Evolutionary conservation across 2,113 vertebrate genomes (phyloP), one percentile per base, ranked within the genome.

Genomic region (Spea multiplicata): DNA sequence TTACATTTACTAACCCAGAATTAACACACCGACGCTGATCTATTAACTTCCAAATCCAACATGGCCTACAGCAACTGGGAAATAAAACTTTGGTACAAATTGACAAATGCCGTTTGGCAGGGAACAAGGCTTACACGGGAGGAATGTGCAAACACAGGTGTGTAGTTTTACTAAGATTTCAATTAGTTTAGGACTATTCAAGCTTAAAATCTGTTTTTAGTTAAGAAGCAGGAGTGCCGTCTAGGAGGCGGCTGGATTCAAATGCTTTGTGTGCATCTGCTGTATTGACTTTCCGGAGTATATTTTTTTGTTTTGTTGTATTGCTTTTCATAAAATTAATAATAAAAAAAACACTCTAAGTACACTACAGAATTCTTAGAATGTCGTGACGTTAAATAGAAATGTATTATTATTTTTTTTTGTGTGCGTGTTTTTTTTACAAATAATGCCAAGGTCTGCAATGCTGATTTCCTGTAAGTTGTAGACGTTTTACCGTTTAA

Each of bases 81-180:
- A 59, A 59, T 59, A 59, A 59, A 4, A 59, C 9, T 77, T 72
- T 79, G 67, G 69, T 59, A 73, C 70, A 73, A 66, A 73, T 44
- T 53, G 44, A 59, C 78, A 83, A 84, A 82, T 75, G 71, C 73
- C 13, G 0, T 66, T 68, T 64, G 85, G 83, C 76, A 78, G 66
- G 65, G 61, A 68, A 72, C 61, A 81, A 78, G 71, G 71, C 81
- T 8, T 73, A 68, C 80, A 74, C 75, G 75, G 75, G 84, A 84
- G 76, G 82, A 85, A 82, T 73, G 81, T 83, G 75, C 81, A 84
- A 83, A 84, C 82, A 85, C 83, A 89, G 83, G 83, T 84, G 71
- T 84, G 84, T 76, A 82, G 83, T 80, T 82, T 78, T 88, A 84
- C 81, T 75, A 55, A 73, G 64, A 76, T 81, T 86, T 87, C 82